Percentiles rank a stretch among this genome's conserved stretches.
phyloP scores from a whole-genome alignment of 2,113 vertebrate species.

The Ptyas mucosa region DNA sequence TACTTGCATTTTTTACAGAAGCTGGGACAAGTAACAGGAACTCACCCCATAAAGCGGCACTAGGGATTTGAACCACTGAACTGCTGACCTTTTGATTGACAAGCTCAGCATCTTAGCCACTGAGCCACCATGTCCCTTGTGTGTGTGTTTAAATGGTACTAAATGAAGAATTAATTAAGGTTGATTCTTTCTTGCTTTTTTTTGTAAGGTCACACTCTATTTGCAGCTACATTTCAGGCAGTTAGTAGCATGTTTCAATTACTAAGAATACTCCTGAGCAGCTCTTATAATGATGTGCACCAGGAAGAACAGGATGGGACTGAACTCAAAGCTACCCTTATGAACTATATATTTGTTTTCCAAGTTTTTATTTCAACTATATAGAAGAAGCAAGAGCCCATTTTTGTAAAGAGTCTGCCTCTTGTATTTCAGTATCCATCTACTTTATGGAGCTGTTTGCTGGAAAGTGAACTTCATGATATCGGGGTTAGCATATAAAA shows the following conservation, averaged over 20 bases:
- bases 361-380: background rate
- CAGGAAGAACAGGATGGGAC: background rate
- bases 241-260: background rate
- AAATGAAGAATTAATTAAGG: background rate
- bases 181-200: background rate
- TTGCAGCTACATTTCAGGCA: background rate
- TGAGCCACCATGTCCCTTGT: too few species aligned
- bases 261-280: background rate
- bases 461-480: background rate
- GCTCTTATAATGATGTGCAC: background rate
- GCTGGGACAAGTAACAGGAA: too few species aligned
- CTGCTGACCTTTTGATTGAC: too few species aligned
- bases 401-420: background rate
- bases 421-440: background rate
- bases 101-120: too few species aligned
- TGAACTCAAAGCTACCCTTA: background rate
- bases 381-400: background rate
- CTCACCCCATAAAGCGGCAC: too few species aligned
- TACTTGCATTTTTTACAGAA: too few species aligned
- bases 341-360: background rate
- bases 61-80: too few species aligned
- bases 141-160: background rate
- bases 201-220: background rate
- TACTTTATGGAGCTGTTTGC: background rate
- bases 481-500: background rate